Evolutionary conservation across 2,888 invertebrate species (phyloP).

Genomic region (Cremastinae sp.): DNA sequence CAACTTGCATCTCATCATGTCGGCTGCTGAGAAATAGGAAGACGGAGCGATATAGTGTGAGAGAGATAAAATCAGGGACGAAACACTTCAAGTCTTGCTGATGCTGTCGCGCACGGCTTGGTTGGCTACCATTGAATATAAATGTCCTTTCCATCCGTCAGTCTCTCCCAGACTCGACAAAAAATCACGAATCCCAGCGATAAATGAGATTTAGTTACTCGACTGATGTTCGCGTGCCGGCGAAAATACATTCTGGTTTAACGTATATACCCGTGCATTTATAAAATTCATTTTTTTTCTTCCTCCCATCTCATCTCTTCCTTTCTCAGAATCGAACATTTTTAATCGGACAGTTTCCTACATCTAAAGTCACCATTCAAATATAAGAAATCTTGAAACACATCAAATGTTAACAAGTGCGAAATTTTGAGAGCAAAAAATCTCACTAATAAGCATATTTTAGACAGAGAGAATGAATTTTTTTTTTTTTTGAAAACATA

Average conservation of each 20-base stretch:
- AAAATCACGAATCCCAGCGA: conserved; percentile 23
- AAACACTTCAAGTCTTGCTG: conserved; percentile 36
- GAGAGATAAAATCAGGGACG: conserved; percentile 27
- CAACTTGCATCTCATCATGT: conserved; percentile 27
- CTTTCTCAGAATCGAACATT: background rate
- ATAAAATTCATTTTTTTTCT: background rate
- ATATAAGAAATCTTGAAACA: too few species aligned
- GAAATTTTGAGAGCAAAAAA: too few species aligned
- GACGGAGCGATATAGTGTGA: conserved; percentile 23
- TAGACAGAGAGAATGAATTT: too few species aligned
- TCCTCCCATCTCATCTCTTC: background rate
- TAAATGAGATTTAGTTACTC: conserved; percentile 14
- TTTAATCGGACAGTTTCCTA: too few species aligned
- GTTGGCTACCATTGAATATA: conserved; percentile 28
- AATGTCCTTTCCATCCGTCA: background rate
- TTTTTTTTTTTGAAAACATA: too few species aligned
- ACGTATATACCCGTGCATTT: conserved; percentile 4
- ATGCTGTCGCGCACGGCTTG: conserved; percentile 12
- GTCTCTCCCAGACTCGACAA: conserved; percentile 3
- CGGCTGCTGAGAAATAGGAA: conserved; percentile 9
- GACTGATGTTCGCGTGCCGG: background rate
- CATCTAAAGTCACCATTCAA: too few species aligned
- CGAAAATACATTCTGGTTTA: conserved; percentile 22
- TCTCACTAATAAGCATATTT: too few species aligned
- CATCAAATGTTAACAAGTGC: too few species aligned